phyloP scores from a whole-genome alignment of 2,113 vertebrate species.

The Corythornis cristatus region DNA sequence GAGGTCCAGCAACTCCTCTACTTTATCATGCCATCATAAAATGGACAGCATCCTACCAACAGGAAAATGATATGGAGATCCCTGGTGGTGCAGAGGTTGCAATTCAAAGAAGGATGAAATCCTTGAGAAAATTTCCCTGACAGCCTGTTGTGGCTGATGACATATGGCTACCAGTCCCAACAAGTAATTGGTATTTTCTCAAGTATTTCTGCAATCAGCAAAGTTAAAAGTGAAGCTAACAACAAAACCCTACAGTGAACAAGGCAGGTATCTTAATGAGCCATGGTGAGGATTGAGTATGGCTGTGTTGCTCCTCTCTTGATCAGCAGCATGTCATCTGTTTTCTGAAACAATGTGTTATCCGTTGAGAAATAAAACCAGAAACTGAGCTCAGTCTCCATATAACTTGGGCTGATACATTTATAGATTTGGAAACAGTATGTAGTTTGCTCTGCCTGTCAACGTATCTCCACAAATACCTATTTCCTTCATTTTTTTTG shows the following conservation, averaged over 20 bases:
- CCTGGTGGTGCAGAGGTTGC: background rate
- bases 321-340: background rate
- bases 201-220: background rate
- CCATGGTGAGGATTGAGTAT: background rate
- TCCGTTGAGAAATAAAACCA: background rate
- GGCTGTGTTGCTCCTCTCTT: background rate
- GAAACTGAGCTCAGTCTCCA: background rate
- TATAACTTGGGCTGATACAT: background rate
- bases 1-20: accelerated
- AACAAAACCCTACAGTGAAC: background rate
- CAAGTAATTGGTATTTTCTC: background rate
- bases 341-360: background rate
- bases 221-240: background rate
- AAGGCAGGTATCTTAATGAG: background rate
- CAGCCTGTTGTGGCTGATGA: background rate
- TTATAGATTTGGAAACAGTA: background rate
- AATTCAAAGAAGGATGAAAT: background rate
- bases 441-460: background rate
- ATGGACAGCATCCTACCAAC: accelerated
- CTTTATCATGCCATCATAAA: accelerated
- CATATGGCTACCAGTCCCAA: background rate
- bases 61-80: background rate
- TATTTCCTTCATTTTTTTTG: background rate
- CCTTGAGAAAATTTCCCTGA: background rate
- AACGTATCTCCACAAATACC: background rate